Percentiles rank a stretch among this genome's conserved stretches.
phyloP scores from a whole-genome alignment of 2,888 invertebrate species.

The Napeogenes sylphis region DNA sequence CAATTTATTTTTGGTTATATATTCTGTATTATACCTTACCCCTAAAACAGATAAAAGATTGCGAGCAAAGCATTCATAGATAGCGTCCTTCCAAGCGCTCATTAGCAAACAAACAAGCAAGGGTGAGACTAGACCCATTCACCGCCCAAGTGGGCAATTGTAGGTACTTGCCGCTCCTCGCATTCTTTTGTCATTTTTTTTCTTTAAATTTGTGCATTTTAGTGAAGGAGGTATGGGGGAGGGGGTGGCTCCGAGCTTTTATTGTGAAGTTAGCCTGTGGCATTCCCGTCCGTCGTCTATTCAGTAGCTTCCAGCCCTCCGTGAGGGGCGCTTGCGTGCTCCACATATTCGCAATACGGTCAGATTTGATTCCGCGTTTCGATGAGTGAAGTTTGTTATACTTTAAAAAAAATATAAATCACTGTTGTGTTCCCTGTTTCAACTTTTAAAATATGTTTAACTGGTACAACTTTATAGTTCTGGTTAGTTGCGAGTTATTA shows the following conservation, averaged over 20 bases:
- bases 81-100: constrained; percentile 30
- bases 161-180: constrained; percentile 47
- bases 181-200: constrained; percentile 59
- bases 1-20: background rate
- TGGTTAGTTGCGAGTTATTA: constrained; percentile 5
- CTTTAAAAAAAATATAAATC: constrained; percentile 6
- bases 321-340: constrained; percentile 52
- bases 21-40: background rate
- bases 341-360: constrained; percentile 15
- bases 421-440: background rate
- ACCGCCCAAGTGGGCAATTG: constrained; percentile 35
- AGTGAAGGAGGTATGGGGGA: constrained; percentile 48
- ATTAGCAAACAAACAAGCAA: constrained; percentile 42
- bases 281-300: constrained; percentile 38
- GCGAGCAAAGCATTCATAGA: constrained; percentile 7
- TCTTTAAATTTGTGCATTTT: constrained; percentile 65
- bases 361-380: constrained; percentile 18
- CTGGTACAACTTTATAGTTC: background rate
- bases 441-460: background rate
- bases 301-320: constrained; percentile 60
- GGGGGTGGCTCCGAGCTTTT: constrained; percentile 55
- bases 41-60: constrained; percentile 1
- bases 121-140: constrained; percentile 39
- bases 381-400: constrained; percentile 53
- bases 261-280: constrained; percentile 51